phyloP scores from a whole-genome alignment of 2,113 vertebrate genomes.

The Thamnaconus septentrionalis region DNA sequence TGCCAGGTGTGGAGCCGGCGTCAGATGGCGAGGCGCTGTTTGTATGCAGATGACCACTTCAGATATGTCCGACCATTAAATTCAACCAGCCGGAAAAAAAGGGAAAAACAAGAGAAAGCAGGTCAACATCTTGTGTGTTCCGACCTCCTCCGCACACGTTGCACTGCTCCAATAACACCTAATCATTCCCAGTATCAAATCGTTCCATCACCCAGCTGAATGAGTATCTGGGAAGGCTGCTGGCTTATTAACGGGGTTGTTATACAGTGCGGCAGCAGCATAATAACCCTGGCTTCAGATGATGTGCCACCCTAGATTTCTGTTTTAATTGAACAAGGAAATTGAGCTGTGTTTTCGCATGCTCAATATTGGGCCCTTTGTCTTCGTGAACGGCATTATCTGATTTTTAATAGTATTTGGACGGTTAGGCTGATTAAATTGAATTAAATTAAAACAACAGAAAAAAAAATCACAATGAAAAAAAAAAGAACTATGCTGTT shows the following conservation, averaged over 20 bases:
- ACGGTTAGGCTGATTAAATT: conserved; percentile 8
- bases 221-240: conserved; percentile 35
- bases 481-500: too few species aligned
- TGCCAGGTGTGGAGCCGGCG: conserved; percentile 20
- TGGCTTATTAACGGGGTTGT: conserved; percentile 42
- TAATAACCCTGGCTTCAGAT: conserved; percentile 37
- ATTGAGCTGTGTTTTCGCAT: conserved; percentile 36
- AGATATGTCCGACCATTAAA: conserved; percentile 5
- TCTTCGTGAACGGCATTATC: conserved; percentile 22
- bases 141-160: conserved; percentile 4
- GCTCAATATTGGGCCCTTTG: conserved; percentile 7
- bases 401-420: conserved; percentile 12
- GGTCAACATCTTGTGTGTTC: not conserved
- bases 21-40: conserved; percentile 41
- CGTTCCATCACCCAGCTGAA: conserved; percentile 23
- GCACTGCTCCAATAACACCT: too few species aligned
- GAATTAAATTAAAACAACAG: not conserved
- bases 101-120: conserved; percentile 9
- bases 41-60: conserved; percentile 18
- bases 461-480: too few species aligned
- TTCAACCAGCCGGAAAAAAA: too few species aligned
- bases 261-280: conserved; percentile 25
- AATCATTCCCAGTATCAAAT: not conserved
- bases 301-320: conserved; percentile 35
- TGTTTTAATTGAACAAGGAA: conserved; percentile 37